phyloP scores from a whole-genome alignment of 2,113 vertebrate genomes.

The Pleuronectes platessa region DNA sequence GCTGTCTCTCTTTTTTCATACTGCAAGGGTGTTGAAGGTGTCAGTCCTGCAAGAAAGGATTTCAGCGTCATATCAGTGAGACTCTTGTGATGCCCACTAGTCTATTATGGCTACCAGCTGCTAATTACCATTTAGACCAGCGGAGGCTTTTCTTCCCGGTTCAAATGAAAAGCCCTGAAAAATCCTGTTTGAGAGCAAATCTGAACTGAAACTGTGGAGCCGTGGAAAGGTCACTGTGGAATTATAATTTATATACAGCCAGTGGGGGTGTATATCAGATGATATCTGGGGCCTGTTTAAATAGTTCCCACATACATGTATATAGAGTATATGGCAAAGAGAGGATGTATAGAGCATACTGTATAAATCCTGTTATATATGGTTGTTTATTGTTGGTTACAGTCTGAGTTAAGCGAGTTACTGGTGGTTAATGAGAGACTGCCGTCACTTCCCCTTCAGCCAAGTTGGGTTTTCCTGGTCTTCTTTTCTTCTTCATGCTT shows the following conservation, averaged over 20 bases:
- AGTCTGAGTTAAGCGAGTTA: too few relatives aligned
- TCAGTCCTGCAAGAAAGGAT: not conserved
- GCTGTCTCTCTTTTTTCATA: not conserved
- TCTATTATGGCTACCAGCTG: slow-evolving; percentile 24
- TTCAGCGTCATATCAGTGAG: slow-evolving; percentile 22
- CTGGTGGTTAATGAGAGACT: too few relatives aligned
- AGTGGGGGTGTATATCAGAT: not conserved
- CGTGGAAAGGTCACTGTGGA: not conserved
- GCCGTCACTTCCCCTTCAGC: too few relatives aligned
- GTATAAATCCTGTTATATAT: not conserved
- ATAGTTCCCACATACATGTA: not conserved
- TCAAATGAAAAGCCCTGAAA: slow-evolving; percentile 6
- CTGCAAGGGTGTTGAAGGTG: slow-evolving; percentile 22
- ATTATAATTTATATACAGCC: not conserved
- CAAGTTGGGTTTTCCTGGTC: too few relatives aligned
- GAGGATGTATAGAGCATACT: not conserved
- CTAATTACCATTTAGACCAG: slow-evolving; percentile 37
- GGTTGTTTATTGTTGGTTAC: too few relatives aligned
- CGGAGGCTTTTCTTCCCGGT: slow-evolving; percentile 7
- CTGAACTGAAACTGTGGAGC: slow-evolving; percentile 21
- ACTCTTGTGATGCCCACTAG: slow-evolving; percentile 24
- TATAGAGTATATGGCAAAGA: not conserved
- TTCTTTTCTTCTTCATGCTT: too few relatives aligned
- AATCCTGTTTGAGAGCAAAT: not conserved
- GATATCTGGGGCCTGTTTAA: not conserved